A percentile compares a stretch with the other conserved stretches of the same genome.
These are phyloP conservation scores for Ceratina australensis DNA, from an alignment of 1,140 invertebrate species.

Conservation along the genomic window DNA sequence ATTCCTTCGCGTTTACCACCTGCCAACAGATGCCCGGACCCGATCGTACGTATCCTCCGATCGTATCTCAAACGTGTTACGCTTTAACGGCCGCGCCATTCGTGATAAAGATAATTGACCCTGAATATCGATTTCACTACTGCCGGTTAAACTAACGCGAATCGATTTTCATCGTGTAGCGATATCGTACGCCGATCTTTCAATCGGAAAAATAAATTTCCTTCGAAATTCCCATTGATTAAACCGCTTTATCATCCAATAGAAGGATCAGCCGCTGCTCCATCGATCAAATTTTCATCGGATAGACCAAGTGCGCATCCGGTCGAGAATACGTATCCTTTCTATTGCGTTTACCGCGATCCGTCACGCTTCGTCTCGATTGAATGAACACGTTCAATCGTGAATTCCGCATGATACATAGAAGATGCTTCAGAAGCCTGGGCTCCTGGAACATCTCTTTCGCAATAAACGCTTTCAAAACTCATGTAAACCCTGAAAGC, in stretches of 20 bases:
- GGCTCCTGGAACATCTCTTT: no score
- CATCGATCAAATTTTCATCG: background rate
- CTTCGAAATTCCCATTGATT: background rate
- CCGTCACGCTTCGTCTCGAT: conserved; percentile 5
- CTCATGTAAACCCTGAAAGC: no score
- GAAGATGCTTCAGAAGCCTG: background rate
- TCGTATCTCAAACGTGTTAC: background rate
- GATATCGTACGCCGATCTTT: no score
- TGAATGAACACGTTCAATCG: conserved; percentile 23
- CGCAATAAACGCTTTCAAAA: background rate
- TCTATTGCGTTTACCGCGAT: background rate
- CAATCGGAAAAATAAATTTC: no score
- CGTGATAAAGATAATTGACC: conserved; percentile 3
- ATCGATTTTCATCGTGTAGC: background rate
- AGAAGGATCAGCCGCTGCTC: background rate
- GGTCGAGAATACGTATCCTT: background rate
- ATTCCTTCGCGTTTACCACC: conserved; percentile 28
- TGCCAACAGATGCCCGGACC: conserved; percentile 16
- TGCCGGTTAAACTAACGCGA: background rate
- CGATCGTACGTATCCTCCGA: background rate
- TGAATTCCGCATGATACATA: conserved; percentile 3
- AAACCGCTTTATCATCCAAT: no score
- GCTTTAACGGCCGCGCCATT: background rate
- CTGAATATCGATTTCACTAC: background rate
- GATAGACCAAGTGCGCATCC: background rate